Base-by-base conservation (phyloP, 53 echinoderm and acorn worm species). In the Zoroaster sp. region DNA sequence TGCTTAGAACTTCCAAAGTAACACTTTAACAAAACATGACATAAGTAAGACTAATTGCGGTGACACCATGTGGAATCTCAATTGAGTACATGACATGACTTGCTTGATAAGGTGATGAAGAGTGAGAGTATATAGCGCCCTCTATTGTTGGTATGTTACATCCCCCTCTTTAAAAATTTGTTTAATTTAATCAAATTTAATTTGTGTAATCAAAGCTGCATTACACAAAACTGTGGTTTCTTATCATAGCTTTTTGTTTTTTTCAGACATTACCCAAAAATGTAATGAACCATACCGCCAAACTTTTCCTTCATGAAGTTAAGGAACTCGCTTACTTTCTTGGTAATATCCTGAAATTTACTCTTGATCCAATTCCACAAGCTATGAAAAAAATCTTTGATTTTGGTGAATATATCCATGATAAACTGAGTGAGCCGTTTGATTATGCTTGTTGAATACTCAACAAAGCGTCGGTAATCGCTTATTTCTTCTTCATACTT, bases 351-450 rank as follows among this genome's bases (percentile, higher is more conserved):
- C 67, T 81, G 30, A 42, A 66, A 81, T 40, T 81, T 81, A 42
- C 81, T 66, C 66, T 81, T 81, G 44, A 81, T 45, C 81, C 81
- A 81, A 18, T 42, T 21, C 81, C 81, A 81, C 18, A 81, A 42
- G 67, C 81, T 81, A 13, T 4, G 65, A 81, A 81, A 43, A n/a
- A 81, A 81, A 8, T 81, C 81, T 66, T 43, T 81, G 66, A 81
- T 81, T 81, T 81, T 66, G 30, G 18, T 1, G 42, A 81, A 81
- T 11, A 81, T 31, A 17, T 43, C 44, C 31, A 12, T 41, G 23
- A 81, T 81, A 31, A 81, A 81, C 25, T 81, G 25, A 67, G 66
- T 44, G 44, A 81, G 81, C 66, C 66, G 65, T 20, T 6, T 17
- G 45, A 81, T 66, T 17, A 81, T 67, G 32, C 41, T 40, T 1